These are phyloP conservation scores for Mobula hypostoma DNA, from an alignment of 2,113 vertebrate genomes.

Conservation along the genomic window DNA sequence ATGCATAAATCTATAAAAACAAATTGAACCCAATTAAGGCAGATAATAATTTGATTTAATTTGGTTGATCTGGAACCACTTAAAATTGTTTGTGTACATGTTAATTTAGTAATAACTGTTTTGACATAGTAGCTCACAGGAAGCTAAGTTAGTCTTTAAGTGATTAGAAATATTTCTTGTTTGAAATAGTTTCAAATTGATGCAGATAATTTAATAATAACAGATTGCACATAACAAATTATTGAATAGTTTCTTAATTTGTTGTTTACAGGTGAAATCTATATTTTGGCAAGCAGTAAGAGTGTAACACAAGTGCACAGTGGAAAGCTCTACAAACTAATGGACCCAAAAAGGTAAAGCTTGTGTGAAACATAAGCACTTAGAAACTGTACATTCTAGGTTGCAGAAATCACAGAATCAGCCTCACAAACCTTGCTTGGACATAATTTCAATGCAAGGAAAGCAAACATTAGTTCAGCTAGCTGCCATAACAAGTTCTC, in stretches of 20 bases:
- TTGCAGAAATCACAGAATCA: too few relatives aligned
- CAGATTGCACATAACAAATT: background rate
- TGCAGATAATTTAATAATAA: background rate
- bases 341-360: constrained; percentile 90
- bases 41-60: background rate
- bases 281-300: constrained; percentile 90
- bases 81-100: background rate
- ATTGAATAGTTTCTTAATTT: constrained; percentile 25
- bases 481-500: too few relatives aligned
- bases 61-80: too few relatives aligned
- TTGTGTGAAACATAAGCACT: too few relatives aligned
- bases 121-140: background rate
- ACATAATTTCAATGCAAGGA: too few relatives aligned
- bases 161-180: background rate
- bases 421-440: too few relatives aligned
- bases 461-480: too few relatives aligned
- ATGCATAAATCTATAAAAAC: background rate
- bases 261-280: constrained; percentile 80
- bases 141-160: background rate
- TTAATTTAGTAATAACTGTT: background rate
- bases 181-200: background rate
- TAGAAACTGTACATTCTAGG: too few relatives aligned
- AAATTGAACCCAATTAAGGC: background rate
- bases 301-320: constrained; percentile 84
- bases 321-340: constrained; percentile 89